phyloP scores from a whole-genome alignment of 2,113 vertebrate species.

The Sturnira hondurensis region DNA sequence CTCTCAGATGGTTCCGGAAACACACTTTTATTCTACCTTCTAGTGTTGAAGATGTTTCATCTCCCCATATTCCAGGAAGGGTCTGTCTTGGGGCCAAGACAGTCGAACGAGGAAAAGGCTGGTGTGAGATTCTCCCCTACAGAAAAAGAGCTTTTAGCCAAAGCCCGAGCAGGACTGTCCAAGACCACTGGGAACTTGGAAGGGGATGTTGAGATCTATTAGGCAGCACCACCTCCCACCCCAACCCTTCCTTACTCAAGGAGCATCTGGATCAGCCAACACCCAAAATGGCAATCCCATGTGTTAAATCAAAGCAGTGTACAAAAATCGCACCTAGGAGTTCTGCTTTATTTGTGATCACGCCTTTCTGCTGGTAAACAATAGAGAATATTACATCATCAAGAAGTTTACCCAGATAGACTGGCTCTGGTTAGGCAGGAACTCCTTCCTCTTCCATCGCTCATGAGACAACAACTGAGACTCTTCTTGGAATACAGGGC shows the following conservation, averaged over 20 bases:
- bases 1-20: not conserved
- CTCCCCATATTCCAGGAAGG: not conserved
- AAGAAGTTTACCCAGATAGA: not conserved
- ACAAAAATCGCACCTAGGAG: not conserved
- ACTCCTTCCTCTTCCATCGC: not conserved
- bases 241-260: not conserved
- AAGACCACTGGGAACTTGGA: not conserved
- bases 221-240: not conserved
- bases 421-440: not conserved
- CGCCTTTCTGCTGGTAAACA: not conserved
- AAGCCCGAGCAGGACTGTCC: not conserved
- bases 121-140: not conserved
- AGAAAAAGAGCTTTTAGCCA: not conserved
- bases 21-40: not conserved
- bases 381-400: not conserved
- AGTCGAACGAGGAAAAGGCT: not conserved
- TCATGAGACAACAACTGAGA: not conserved
- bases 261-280: not conserved
- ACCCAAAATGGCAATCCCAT: not conserved
- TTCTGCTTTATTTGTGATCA: not conserved
- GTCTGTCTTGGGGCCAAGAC: not conserved
- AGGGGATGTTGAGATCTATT: not conserved
- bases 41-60: not conserved
- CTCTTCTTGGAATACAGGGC: not conserved
- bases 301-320: not conserved